Evolutionary conservation across 2,797 vertebrate genomes (phyloP).

Genomic region (Champsocephalus gunnari): DNA sequence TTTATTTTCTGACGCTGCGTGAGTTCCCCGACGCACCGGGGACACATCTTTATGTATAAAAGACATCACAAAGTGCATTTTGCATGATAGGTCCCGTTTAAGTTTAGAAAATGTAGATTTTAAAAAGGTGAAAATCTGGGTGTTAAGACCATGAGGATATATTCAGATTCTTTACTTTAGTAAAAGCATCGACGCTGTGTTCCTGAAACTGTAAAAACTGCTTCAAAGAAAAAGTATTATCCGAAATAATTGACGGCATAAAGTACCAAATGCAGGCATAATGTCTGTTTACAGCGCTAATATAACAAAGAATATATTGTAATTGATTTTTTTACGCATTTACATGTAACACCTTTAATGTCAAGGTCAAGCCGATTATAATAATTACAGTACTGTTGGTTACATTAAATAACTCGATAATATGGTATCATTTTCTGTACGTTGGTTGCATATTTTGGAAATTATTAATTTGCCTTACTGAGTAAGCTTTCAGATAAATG

Average conservation of each 20-base stretch:
- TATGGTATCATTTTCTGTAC: neutral
- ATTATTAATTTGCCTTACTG: neutral
- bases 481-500: slow-evolving; percentile 1
- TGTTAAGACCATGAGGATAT: neutral
- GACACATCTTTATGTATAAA: too few relatives aligned
- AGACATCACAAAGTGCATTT: too few relatives aligned
- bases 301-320: neutral
- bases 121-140: neutral
- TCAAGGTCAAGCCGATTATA: neutral
- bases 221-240: neutral
- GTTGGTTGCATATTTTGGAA: neutral
- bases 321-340: neutral
- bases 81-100: too few relatives aligned
- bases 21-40: too few relatives aligned
- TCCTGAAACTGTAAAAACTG: neutral
- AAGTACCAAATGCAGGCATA: neutral
- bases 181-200: neutral
- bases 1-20: too few relatives aligned
- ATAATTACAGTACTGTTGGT: neutral
- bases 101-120: too few relatives aligned
- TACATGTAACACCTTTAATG: neutral
- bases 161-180: neutral
- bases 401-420: neutral
- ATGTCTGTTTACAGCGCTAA: neutral
- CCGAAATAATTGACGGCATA: neutral